Conservation (phyloP, 2,888 invertebrate genomes). For the Leptarthrus brevirostris region DNA sequence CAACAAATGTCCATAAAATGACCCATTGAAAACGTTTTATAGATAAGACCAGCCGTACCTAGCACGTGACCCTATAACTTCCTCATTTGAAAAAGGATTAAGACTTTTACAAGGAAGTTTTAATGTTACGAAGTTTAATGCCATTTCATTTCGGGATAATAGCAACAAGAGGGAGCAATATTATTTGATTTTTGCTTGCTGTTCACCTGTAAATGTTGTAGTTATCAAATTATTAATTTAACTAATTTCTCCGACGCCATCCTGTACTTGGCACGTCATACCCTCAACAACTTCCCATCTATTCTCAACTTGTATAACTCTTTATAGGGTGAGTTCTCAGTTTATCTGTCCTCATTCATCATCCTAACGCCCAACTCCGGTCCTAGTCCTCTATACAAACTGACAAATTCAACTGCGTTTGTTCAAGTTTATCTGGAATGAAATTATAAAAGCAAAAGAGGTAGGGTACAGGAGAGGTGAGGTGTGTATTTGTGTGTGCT, state of each 20-base stretch:
- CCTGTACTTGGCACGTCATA: slow-evolving; percentile 1
- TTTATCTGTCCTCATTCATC: slow-evolving; percentile 3
- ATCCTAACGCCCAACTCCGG: background rate
- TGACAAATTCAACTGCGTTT: slow-evolving; percentile 36
- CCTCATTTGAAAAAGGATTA: too few species aligned
- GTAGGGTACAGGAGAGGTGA: background rate
- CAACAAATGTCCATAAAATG: too few species aligned
- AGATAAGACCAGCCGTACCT: too few species aligned
- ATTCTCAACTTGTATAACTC: slow-evolving; percentile 22
- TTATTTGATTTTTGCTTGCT: too few species aligned
- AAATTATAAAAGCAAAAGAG: slow-evolving; percentile 5
- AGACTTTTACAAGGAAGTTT: too few species aligned
- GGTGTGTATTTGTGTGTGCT: slow-evolving; percentile 15
- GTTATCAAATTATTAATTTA: slow-evolving; percentile 34
- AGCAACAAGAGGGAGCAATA: too few species aligned
- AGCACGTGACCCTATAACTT: too few species aligned
- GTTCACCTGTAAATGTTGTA: slow-evolving; percentile 22
- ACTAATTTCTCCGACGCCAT: slow-evolving; percentile 23
- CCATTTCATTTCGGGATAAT: too few species aligned
- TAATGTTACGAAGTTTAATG: too few species aligned
- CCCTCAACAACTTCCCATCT: slow-evolving; percentile 20
- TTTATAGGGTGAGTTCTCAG: slow-evolving; percentile 23
- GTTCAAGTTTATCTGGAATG: slow-evolving; percentile 23
- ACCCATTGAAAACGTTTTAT: too few species aligned
- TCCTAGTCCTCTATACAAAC: background rate